Base-by-base conservation (phyloP, 53 echinoderm and acorn worm species). In the Holothuria scabra region DNA sequence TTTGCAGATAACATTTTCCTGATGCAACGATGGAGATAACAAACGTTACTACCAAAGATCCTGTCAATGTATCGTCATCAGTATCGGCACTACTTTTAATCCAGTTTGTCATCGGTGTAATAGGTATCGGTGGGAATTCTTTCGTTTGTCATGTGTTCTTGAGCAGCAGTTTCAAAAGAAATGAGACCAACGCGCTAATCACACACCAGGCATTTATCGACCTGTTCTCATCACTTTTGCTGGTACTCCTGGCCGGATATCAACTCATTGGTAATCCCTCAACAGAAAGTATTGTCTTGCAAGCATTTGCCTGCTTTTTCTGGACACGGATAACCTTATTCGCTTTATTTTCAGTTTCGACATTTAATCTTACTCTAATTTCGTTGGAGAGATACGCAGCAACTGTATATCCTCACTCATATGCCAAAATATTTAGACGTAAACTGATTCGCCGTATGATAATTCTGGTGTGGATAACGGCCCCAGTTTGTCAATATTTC, bases 191-290 rank as follows among this genome's bases (percentile, higher is more conserved):
- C 31, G 74, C 74, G 35, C 87, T 95, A 0, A 93, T 95, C 49
- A 89, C 83, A 41, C 86, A 88, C 57, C 95, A 95, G 70, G 95
- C 95, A 10, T 71, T 83, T 16, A 86, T 90, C 5, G 95, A 95
- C 71, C 48, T 86, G 14, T 66, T 88, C 1, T 80, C 95, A 0
- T 93, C 95, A 23, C 8, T 61, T 24, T 29, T 95, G 21, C 63
- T 95, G 21, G 86, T 95, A 20, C 32, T 52, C 1, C 21, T 88
- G 9, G 84, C 87, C 9, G 62, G 90, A 8, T 86, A 90, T 33
- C 79, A 80, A 55, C 82, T 88, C 28, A 21, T 84, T 14, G 74
- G 33, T 24, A 57, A 65, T 26, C 65, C 83, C 16, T 68, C 71
- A 7, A 70, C 83, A 3, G 37, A 80, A 32, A 38, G 28, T 57